Evolutionary conservation across 2,113 vertebrate genomes (phyloP), one percentile per base, ranked within the genome.

Genomic region (Tetraodon nigroviridis): DNA sequence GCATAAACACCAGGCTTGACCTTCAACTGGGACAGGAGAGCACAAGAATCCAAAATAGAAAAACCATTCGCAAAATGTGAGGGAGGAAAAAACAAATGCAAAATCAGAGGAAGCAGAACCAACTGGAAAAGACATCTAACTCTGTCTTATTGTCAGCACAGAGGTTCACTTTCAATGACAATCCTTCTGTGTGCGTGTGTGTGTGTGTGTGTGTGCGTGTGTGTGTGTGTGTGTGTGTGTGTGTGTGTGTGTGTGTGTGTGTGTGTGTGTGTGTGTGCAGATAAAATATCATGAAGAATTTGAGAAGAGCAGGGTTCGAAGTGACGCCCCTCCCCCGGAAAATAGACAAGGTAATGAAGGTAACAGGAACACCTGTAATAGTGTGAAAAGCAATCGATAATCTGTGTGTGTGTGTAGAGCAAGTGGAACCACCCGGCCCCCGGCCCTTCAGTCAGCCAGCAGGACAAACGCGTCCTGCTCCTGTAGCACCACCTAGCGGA

Each of bases 231-330:
- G 20, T 37, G 21, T 21, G 55, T 27, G 32, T 21, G 53, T 21
- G 32, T 16, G 11, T 2, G 1, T 68, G 67, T 78, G 68, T 69
- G 29, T 58, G 2, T 63, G 42, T 61, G 29, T 52, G 37, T 46
- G 42, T n/a, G 12, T 42, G 14, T 0, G 17, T 40, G 16, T 64
- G 40, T 29, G 8, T 49, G 5, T 27, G 42, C 49, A 98, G 96
- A 94, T 98, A 52, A 98, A 98, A 58, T 98, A 98, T 84, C 96
- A 98, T 0, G 95, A 98, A 77, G 96, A 97, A 2, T 98, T 96
- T 56, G 96, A 98, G 84, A 93, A 92, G 83, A 94, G 90, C 86
- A 89, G 92, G 82, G 87, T 94, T 89, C 92, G 94, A 69, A 40
- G 91, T 72, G 85, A 93, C 50, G 53, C 67, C 0, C 29, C 90